Base-by-base conservation (phyloP, 2,797 vertebrate species). In the Paguma larvata region DNA sequence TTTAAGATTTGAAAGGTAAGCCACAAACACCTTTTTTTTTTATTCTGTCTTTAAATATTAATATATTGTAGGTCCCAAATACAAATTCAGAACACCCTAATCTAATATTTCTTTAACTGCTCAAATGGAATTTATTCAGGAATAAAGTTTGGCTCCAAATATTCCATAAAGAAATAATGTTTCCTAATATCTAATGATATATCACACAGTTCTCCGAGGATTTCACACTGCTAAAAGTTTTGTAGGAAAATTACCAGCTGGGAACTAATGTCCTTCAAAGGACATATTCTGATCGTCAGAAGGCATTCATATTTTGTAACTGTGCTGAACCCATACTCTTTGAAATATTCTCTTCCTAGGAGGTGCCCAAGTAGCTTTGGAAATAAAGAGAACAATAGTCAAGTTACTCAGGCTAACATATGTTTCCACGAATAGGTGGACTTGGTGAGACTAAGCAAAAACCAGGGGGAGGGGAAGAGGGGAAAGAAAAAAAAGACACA, bases 161-260 rank as follows among this genome's bases (percentile, higher is more conserved):
- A 85, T 89, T 80, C 44, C n/a, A 82, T 80, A 87, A 96, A 89
- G 68, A 85, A 90, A 63, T 88, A 95, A 90, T 85, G 51, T 46
- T 56, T 96, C 27, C 70, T 75, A 88, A 16, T 96, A 93, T 85
- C 80, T 89, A 90, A 94, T 80, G 51, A 72, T 77, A 77, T 77
- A 95, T 84, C 82, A 51, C 30, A 84, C 10, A 93, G 2, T 84
- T 92, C 78, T 95, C 95, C 78, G 32, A 94, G 34, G 88, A 90
- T 86, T 96, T 96, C 72, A 90, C 34, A 88, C n/a, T 85, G 62
- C 59, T 93, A 88, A 92, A 96, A 90, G 21, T 94, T 96, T 95
- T 87, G 91, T 85, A 72, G 62, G 46, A 96, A 92, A 94, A 92
- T 96, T 95, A 73, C 34, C 85, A 88, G 25, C 82, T 94, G 53